These are phyloP conservation scores for Chiloscyllium punctatum DNA, from an alignment of 2,797 vertebrate genomes.

Conservation along the genomic window DNA sequence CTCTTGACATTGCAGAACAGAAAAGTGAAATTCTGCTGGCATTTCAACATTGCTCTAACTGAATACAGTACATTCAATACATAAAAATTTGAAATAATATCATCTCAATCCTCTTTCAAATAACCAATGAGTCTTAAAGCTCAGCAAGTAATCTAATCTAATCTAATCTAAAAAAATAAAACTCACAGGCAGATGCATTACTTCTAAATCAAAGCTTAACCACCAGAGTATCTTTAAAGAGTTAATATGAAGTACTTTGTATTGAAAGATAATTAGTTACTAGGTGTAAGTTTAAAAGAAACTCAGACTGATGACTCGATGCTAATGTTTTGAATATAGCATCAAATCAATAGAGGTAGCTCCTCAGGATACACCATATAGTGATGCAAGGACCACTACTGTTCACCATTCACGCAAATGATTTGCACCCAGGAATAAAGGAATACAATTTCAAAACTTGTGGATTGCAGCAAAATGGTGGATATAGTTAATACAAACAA, in stretches of 20 bases:
- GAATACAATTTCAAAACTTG: neutral
- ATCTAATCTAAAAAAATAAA: no score
- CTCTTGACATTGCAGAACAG: neutral
- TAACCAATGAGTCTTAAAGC: neutral
- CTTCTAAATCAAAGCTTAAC: neutral
- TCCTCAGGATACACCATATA: neutral
- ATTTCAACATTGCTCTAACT: neutral
- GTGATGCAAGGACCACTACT: neutral
- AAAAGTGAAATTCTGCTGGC: neutral
- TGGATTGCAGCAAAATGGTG: neutral
- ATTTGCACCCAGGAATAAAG: neutral
- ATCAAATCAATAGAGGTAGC: neutral
- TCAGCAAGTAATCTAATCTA: no score
- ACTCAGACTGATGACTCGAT: neutral
- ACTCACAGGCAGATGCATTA: neutral
- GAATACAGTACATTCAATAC: neutral
- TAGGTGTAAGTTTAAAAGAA: neutral
- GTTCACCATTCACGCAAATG: neutral
- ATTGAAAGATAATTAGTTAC: neutral
- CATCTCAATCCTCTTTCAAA: neutral
- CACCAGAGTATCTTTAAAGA: neutral
- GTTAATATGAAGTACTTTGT: neutral
- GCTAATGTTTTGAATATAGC: neutral
- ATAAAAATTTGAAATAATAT: neutral
- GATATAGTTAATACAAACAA: neutral